Percentiles rank a stretch among this genome's conserved stretches.
phyloP scores from a whole-genome alignment of 2,113 vertebrate genomes.

The Cyanoramphus novaezelandiae region DNA sequence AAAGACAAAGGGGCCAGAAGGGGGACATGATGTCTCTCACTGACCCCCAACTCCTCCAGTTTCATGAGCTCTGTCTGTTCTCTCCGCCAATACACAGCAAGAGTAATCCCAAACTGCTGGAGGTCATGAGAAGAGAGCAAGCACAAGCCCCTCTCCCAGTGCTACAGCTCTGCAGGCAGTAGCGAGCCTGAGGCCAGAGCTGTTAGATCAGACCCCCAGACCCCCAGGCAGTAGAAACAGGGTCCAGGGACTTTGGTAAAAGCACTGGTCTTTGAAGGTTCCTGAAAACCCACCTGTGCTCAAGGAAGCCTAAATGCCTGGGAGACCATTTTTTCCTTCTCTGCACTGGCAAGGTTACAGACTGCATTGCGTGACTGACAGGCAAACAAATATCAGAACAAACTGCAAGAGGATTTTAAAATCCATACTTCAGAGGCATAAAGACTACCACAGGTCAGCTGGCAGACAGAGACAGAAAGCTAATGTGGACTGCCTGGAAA shows the following conservation, averaged over 20 bases:
- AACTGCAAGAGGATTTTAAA: neutral
- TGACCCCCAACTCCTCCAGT: neutral
- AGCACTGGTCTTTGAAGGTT: neutral
- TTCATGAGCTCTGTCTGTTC: neutral
- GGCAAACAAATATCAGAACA: neutral
- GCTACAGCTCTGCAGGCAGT: neutral
- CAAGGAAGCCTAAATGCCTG: neutral
- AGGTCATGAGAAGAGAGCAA: accelerated
- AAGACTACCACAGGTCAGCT: neutral
- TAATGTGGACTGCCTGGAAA: neutral
- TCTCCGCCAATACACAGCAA: neutral
- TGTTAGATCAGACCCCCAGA: neutral
- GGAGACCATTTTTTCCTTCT: neutral
- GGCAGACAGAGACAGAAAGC: neutral
- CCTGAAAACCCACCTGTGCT: neutral
- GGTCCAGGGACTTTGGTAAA: neutral
- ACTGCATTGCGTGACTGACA: accelerated
- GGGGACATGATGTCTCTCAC: neutral
- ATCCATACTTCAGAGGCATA: neutral
- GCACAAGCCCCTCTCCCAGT: neutral
- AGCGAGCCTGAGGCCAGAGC: neutral
- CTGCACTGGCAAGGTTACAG: neutral
- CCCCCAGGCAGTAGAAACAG: neutral
- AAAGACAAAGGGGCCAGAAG: neutral
- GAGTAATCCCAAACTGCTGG: neutral